phyloP scores from a whole-genome alignment of 2,797 vertebrate genomes.

The Sebastiscus albofasciatus region DNA sequence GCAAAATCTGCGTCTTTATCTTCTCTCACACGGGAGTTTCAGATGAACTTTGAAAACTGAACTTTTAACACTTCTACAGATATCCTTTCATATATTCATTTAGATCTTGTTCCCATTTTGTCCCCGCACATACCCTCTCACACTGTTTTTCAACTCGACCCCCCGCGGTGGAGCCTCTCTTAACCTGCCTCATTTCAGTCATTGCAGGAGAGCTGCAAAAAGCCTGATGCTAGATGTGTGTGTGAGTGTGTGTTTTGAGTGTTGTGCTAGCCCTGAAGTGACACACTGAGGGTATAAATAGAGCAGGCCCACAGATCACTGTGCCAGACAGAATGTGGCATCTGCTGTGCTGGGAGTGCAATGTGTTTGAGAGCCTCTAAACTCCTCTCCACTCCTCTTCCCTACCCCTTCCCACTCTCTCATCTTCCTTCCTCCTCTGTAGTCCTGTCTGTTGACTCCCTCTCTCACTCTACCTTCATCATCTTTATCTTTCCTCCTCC shows the following conservation, averaged over 20 bases:
- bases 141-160: slow-evolving; percentile 32
- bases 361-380: slow-evolving; percentile 76
- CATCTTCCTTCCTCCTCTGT: slow-evolving; percentile 43
- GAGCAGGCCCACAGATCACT: slow-evolving; percentile 81
- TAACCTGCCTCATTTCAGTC: slow-evolving; percentile 56
- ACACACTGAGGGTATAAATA: slow-evolving; percentile 83
- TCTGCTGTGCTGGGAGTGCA: slow-evolving; percentile 80
- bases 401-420: slow-evolving; percentile 19
- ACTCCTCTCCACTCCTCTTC: slow-evolving; percentile 62
- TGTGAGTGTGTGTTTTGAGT: slow-evolving; percentile 32
- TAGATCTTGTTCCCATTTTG: not conserved
- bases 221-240: slow-evolving; percentile 43
- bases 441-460: slow-evolving; percentile 29
- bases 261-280: slow-evolving; percentile 72
- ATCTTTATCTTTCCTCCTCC: slow-evolving; percentile 10
- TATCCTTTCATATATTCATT: not conserved
- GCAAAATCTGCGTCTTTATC: slow-evolving; percentile 14
- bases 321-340: slow-evolving; percentile 83
- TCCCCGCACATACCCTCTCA: slow-evolving; percentile 5
- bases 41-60: not conserved
- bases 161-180: slow-evolving; percentile 29
- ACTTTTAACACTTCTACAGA: not conserved
- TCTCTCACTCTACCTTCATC: slow-evolving; percentile 20
- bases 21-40: not conserved
- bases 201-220: slow-evolving; percentile 49